phyloP scores from a whole-genome alignment of 2,113 vertebrate genomes.

The Notechis scutatus region DNA sequence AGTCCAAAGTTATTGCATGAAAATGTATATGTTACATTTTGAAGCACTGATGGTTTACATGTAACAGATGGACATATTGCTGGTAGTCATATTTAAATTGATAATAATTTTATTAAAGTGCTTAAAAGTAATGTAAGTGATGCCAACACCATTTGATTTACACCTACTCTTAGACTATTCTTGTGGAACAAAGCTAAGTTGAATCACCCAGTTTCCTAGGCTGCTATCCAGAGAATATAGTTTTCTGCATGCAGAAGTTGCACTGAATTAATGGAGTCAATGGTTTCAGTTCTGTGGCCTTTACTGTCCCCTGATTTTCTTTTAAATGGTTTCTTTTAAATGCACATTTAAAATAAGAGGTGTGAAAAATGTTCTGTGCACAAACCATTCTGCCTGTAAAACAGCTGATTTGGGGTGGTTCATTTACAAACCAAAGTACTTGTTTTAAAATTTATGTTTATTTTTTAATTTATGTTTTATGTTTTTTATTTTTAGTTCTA shows the following conservation, averaged over 20 bases:
- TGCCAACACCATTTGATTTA: constrained; percentile 20
- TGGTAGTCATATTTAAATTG: neutral
- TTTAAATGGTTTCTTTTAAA: neutral
- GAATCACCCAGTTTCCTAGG: constrained; percentile 2
- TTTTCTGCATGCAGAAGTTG: neutral
- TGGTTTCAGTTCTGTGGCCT: neutral
- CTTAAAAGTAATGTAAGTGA: neutral
- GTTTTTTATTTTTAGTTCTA: neutral
- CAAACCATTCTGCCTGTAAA: neutral
- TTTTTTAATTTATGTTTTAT: no score
- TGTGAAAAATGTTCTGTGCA: neutral
- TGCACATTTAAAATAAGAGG: neutral
- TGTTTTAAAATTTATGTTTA: neutral
- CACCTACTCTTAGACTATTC: constrained; percentile 7
- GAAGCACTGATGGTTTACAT: neutral
- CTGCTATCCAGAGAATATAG: neutral
- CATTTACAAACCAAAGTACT: neutral
- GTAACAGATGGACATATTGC: constrained; percentile 8
- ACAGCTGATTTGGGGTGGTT: neutral
- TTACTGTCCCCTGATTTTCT: neutral
- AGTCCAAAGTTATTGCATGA: neutral
- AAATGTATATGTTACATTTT: neutral
- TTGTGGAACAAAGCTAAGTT: constrained; percentile 9
- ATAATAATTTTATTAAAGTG: constrained; percentile 2
- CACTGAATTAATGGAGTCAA: neutral